Evolutionary conservation across 2,113 vertebrate species (phyloP), one percentile per base, ranked within the genome.

Genomic region (Pygoscelis adeliae): DNA sequence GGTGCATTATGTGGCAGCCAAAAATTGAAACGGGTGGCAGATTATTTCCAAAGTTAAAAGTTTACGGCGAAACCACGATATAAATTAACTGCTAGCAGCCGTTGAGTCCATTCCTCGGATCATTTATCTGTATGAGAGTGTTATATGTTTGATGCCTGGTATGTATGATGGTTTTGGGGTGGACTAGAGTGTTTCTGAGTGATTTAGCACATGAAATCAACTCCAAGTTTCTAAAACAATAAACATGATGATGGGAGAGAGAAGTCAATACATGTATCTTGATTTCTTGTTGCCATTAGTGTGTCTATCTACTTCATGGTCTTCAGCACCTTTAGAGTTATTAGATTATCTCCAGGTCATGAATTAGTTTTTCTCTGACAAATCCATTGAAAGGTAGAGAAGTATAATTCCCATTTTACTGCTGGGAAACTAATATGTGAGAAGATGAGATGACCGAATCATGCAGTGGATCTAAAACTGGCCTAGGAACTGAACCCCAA

Each of bases 21-120:
- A 94, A 96, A 96, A 84, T 5, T 93, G 95, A 96, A 97, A 97
- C 21, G 93, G 95, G 88, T 81, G 72, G 94, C 87, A 96, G 92
- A 95, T 97, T 95, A 96, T 93, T 97, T 97, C 94, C 94, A 96
- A 97, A 96, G 94, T 96, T 95, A 96, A 96, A 96, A 95, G 90
- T 94, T 94, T 96, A 96, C 94, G 83, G 86, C 5, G 4, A 96
- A 96, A 96, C 95, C 94, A 90, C 63, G 1, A 92, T 95, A 97
- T 96, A 97, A 97, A 97, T 97, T 97, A 97, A 95, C 95, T 97
- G 94, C 93, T 96, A 96, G 90, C 95, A 97, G 95, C 93, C 67
- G 20, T 83, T 94, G 94, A 96, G 91, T 87, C 95, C 82, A 88
- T 96, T 97, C 91, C 93, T 96, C 58, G 96, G 94, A 93, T 96